Evolutionary conservation across 2,113 vertebrate species (phyloP), one percentile per base, ranked within the genome.

Genomic region (Arothron firmamentum): DNA sequence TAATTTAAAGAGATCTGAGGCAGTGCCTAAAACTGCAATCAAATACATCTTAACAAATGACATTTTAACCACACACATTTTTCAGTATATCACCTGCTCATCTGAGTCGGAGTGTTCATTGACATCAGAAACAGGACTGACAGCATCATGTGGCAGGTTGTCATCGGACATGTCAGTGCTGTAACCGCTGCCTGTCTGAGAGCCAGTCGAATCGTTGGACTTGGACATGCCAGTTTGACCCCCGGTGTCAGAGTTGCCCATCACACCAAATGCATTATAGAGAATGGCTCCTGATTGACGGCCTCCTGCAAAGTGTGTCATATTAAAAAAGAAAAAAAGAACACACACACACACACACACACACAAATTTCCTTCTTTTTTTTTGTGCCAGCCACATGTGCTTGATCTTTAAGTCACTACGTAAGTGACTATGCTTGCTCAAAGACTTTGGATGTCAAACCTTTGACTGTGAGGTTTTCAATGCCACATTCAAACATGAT

Each of bases 401-500:
- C 16, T 2, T 1, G 2, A 15, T 11, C 41, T 12, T 43, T 18
- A 18, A 18, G 6, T 45, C 8, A 34, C 20, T 28, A n/a, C 21
- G 3, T 18, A 38, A 20, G 45, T 7, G 1, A 45, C 34, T 38
- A 38, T 38, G 11, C 34, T 12, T 38, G 16, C 16, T 3, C 1
- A 3, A 15, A 47, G 49, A 50, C 19, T 46, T 16, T n/a, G 25
- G 19, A 21, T 34, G 3, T 5, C 14, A 80, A 84, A 96, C 97
- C 97, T 95, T 98, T 99, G 65, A 98, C 93, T 4, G 93, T 98
- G 74, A 99, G 89, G 85, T 96, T 98, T 87, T 98, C 97, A 65
- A 99, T 96, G 77, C 97, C 97, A 79, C 96, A 99, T 84, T 99
- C 97, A 21, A 99, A 99, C 97, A 99, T 99, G 71, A 98, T 99